These are phyloP conservation scores for Oreochromis spilurus DNA, from an alignment of 2,113 vertebrate species.

Conservation along the genomic window DNA sequence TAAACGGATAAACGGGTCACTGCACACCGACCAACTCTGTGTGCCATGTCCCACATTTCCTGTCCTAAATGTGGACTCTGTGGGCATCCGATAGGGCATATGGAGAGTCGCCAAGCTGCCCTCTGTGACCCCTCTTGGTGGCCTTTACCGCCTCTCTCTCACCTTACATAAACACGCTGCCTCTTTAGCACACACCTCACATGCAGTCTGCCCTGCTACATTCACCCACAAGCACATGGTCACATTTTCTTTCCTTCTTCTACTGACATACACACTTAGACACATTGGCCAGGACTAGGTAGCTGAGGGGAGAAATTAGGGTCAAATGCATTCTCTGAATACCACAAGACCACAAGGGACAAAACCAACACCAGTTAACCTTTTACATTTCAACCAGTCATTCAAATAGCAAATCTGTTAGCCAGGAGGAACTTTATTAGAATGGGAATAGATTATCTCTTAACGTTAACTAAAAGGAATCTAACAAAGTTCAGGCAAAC, in stretches of 20 bases:
- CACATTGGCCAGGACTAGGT: slow-evolving; percentile 9
- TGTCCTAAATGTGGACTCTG: background rate
- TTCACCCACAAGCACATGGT: background rate
- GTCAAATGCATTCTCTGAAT: slow-evolving; percentile 6
- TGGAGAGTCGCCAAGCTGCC: slow-evolving; percentile 19
- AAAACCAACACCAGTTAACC: slow-evolving; percentile 20
- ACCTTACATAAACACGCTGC: background rate
- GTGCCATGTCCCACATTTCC: background rate
- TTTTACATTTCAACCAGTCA: background rate
- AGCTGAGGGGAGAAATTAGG: slow-evolving; percentile 31
- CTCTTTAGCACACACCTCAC: background rate
- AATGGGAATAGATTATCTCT: background rate
- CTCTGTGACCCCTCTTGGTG: background rate
- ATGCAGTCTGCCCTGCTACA: background rate
- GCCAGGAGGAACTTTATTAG: background rate
- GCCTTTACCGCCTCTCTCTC: background rate
- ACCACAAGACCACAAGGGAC: background rate
- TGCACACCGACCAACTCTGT: background rate
- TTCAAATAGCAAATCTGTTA: background rate
- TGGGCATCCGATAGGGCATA: background rate
- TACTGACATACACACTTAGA: background rate
- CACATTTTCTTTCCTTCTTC: background rate
- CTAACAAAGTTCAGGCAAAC: background rate
- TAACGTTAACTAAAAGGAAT: background rate
- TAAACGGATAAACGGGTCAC: background rate